Evolutionary conservation across 2,797 vertebrate species (phyloP), one percentile per base, ranked within the genome.

Genomic region (Poeciliopsis presidionis): DNA sequence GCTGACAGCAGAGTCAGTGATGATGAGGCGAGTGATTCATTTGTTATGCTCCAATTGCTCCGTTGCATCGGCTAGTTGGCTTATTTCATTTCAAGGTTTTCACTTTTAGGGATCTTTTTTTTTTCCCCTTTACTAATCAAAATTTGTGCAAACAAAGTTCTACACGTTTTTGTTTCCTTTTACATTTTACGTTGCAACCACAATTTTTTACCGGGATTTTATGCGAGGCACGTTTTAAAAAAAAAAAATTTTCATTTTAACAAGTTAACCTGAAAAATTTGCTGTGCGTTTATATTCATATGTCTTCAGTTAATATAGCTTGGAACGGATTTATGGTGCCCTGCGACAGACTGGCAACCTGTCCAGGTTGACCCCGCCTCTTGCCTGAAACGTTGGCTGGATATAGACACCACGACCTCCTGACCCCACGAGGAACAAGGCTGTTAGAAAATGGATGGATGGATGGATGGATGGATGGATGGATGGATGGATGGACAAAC

Each of bases 21-120:
- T 59, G 84, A 84, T 30, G 28, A 81, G 73, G 16, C 2, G 0
- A 45, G 47, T 77, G 76, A 84, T 72, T 79, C 0, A 76, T 80
- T 61, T 70, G 12, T 20, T 72, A 4, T 76, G 57, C 55, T 80
- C 45, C 53, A 18, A 86, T 75, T 73, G 53, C 61, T 45, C 9
- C 71, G n/a, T 73, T 14, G 22, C 14, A 76, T 75, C 20, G 33
- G 22, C 75, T 61, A 5, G 12, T 45, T 80, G 12, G 53, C 16
- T 51, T 69, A 7, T 70, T 57, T 72, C 41, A 72, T 30, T 45
- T 3, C 53, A 61, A 2, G 0, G 12, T 51, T 22, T 73, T 75
- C 9, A 20, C 12, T 61, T 49, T 59, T 2, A 36, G n/a, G 49
- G n/a, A n/a, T 12, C 55, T 41, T 7, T 41, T 41, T 11, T 53